These are phyloP conservation scores for Agrotis puta DNA, from an alignment of 2,888 invertebrate species.

Conservation along the genomic window DNA sequence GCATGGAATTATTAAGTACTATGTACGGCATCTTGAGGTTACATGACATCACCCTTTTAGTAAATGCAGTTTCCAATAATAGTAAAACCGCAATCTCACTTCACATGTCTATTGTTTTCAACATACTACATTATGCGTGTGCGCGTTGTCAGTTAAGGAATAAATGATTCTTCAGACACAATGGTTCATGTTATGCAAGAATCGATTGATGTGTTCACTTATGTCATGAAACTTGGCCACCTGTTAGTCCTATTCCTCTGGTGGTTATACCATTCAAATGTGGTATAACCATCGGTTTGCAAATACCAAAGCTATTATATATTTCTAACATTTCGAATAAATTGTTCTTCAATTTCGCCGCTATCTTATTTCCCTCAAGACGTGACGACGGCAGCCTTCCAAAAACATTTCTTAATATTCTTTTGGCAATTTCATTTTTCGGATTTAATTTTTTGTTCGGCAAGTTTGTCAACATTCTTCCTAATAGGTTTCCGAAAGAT, in stretches of 20 bases:
- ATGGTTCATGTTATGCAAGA: conserved; percentile 46
- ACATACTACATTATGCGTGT: conserved; percentile 42
- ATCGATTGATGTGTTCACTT: conserved; percentile 27
- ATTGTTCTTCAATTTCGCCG: conserved; percentile 46
- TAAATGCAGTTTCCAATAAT: conserved; percentile 46
- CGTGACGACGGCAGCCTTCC: conserved; percentile 3
- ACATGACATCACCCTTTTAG: conserved; percentile 47
- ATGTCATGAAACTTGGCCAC: conserved; percentile 25
- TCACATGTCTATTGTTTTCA: conserved; percentile 57
- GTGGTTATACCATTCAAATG: neutral
- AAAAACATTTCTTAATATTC: conserved; percentile 20
- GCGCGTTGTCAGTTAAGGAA: conserved; percentile 53
- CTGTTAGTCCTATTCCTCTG: conserved; percentile 2
- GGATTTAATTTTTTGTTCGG: conserved; percentile 28
- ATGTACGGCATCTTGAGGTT: neutral
- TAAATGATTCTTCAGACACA: conserved; percentile 42
- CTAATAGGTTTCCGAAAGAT: conserved; percentile 3
- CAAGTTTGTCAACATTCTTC: conserved; percentile 21
- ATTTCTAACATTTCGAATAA: conserved; percentile 40
- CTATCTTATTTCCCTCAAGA: conserved; percentile 58
- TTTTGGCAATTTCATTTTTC: conserved; percentile 22
- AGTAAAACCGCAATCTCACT: conserved; percentile 54
- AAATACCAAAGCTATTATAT: conserved; percentile 42
- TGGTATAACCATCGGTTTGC: conserved; percentile 13
- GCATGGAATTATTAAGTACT: conserved; percentile 2